Conservation (phyloP, 35 echinoderm and acorn worm genomes). For the Eucidaris tribuloides region DNA sequence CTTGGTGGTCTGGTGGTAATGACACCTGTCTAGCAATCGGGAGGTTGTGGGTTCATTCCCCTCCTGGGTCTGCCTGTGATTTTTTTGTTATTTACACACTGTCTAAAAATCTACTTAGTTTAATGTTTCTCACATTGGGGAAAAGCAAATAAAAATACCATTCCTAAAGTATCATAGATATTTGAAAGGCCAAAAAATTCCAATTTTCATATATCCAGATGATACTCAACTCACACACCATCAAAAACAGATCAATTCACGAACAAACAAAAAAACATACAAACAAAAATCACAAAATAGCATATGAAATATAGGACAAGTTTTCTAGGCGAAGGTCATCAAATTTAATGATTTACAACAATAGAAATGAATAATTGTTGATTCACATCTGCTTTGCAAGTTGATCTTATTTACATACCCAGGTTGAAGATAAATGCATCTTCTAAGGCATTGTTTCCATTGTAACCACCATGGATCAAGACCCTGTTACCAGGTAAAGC, state of each 20-base stretch:
- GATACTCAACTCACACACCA: too few relatives aligned
- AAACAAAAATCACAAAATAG: too few relatives aligned
- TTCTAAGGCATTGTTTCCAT: slow-evolving; percentile 60
- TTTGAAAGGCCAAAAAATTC: neutral
- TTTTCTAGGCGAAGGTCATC: too few relatives aligned
- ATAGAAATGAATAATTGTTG: neutral
- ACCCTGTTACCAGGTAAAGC: slow-evolving; percentile 61
- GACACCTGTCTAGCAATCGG: too few relatives aligned
- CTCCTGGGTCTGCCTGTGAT: neutral
- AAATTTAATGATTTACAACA: too few relatives aligned
- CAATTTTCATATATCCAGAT: neutral
- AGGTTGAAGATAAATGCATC: slow-evolving; percentile 82
- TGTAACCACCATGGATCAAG: slow-evolving; percentile 86
- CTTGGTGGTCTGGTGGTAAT: too few relatives aligned
- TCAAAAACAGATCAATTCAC: too few relatives aligned
- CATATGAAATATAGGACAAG: too few relatives aligned
- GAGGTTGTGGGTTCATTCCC: too few relatives aligned
- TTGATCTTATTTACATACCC: slow-evolving; percentile 28
- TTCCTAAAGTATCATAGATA: neutral
- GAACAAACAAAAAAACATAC: too few relatives aligned
- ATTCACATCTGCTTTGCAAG: neutral
- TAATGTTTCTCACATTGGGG: neutral
- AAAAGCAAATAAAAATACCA: too few relatives aligned
- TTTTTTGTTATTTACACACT: neutral
- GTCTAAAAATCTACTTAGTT: neutral